Conservation (phyloP, 1,140 invertebrate genomes). For the Drosophila setifemur region DNA sequence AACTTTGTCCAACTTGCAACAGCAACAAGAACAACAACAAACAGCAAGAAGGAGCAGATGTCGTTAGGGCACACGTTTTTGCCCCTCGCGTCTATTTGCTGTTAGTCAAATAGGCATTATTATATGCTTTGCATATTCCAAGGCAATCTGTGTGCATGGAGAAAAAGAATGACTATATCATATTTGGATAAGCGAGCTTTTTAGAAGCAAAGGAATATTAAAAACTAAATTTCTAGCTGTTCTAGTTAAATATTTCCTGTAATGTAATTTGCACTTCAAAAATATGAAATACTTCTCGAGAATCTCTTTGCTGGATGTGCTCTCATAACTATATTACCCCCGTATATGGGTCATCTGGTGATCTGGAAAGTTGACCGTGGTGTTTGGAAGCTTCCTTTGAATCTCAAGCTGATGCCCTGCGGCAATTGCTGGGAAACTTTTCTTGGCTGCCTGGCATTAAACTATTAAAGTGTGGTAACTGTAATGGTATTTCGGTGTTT, state of each 20-base stretch:
- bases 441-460: conserved; percentile 36
- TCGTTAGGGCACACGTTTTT: conserved; percentile 53
- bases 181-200: not conserved
- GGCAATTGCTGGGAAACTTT: conserved; percentile 27
- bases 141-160: not conserved
- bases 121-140: conserved; percentile 18
- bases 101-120: conserved; percentile 51
- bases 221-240: too few relatives aligned
- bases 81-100: conserved; percentile 15
- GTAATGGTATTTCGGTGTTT: conserved; percentile 38
- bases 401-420: not conserved
- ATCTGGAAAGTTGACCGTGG: not conserved
- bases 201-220: too few relatives aligned
- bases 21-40: not conserved
- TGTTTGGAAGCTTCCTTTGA: not conserved
- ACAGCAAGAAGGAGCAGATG: conserved; percentile 5
- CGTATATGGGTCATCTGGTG: not conserved
- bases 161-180: not conserved
- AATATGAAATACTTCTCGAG: too few relatives aligned
- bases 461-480: conserved; percentile 68
- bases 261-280: too few relatives aligned
- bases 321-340: too few relatives aligned
- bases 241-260: too few relatives aligned
- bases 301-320: too few relatives aligned
- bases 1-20: conserved; percentile 68